Evolutionary conservation across 2,888 invertebrate species (phyloP).

Genomic region (Thymelicus acteon): DNA sequence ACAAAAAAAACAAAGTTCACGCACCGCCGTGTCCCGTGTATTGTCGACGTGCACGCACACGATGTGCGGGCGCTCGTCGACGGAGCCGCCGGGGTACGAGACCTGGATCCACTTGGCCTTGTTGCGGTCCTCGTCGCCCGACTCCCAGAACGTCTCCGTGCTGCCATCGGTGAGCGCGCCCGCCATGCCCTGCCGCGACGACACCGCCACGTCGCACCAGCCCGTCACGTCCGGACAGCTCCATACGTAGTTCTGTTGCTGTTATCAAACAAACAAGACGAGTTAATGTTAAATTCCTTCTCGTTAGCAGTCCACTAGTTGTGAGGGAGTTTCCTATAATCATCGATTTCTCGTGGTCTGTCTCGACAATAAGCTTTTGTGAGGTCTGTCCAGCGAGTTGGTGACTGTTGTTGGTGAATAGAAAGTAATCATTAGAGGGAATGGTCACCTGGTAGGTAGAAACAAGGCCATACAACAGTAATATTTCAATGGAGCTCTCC

Average conservation of each 20-base stretch:
- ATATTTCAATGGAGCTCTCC: too few species aligned
- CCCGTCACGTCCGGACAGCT: slow-evolving; percentile 90
- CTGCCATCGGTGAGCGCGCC: slow-evolving; percentile 96
- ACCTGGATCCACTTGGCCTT: slow-evolving; percentile 93
- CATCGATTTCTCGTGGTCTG: too few species aligned
- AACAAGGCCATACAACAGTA: too few species aligned
- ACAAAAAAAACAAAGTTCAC: slow-evolving; percentile 42
- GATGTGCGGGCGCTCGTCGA: slow-evolving; percentile 86
- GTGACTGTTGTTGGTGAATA: too few species aligned
- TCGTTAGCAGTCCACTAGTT: too few species aligned
- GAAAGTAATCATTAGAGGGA: too few species aligned
- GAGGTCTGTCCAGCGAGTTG: too few species aligned
- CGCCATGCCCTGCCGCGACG: slow-evolving; percentile 97
- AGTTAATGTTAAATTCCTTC: too few species aligned
- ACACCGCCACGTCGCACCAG: slow-evolving; percentile 92
- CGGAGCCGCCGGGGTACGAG: slow-evolving; percentile 68
- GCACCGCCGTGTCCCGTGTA: slow-evolving; percentile 94
- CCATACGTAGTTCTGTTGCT: slow-evolving; percentile 86
- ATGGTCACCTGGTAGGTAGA: too few species aligned
- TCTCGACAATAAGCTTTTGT: too few species aligned
- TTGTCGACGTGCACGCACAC: slow-evolving; percentile 97
- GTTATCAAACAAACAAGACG: not conserved
- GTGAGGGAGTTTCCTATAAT: too few species aligned
- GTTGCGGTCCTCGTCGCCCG: slow-evolving; percentile 97
- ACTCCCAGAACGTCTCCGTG: slow-evolving; percentile 99